Conservation (phyloP, 2,888 invertebrate species). For the Cremastinae sp. region DNA sequence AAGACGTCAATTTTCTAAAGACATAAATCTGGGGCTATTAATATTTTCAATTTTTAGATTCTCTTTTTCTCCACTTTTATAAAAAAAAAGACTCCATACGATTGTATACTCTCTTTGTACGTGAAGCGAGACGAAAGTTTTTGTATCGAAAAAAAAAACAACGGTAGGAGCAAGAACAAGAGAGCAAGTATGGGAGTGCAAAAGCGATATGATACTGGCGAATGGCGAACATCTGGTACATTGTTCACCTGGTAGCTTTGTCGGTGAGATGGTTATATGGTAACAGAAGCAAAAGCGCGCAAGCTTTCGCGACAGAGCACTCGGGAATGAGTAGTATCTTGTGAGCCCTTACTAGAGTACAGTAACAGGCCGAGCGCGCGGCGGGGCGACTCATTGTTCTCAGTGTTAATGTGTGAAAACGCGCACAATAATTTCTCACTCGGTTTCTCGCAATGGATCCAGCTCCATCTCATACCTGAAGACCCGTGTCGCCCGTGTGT, state of each 20-base stretch:
- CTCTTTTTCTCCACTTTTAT: slow-evolving; percentile 16
- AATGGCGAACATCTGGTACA: slow-evolving; percentile 57
- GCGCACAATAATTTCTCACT: slow-evolving; percentile 62
- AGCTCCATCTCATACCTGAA: background rate
- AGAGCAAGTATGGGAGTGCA: slow-evolving; percentile 33
- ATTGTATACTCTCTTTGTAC: slow-evolving; percentile 29
- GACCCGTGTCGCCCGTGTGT: background rate
- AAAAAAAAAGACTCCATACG: slow-evolving; percentile 17
- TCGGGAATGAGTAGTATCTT: slow-evolving; percentile 48
- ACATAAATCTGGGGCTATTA: background rate
- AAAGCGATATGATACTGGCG: slow-evolving; percentile 30
- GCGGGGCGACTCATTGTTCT: slow-evolving; percentile 54
- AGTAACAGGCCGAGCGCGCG: background rate
- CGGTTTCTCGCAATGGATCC: slow-evolving; percentile 40
- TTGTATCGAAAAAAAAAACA: slow-evolving; percentile 45
- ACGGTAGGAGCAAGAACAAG: slow-evolving; percentile 1
- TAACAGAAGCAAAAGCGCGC: slow-evolving; percentile 51
- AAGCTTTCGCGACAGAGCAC: slow-evolving; percentile 49
- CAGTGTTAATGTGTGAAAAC: slow-evolving; percentile 57
- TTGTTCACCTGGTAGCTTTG: slow-evolving; percentile 58
- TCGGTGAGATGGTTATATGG: slow-evolving; percentile 48
- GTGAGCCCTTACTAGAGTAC: slow-evolving; percentile 35
- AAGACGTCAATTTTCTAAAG: no score
- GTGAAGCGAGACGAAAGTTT: slow-evolving; percentile 28
- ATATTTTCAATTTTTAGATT: background rate